These are phyloP conservation scores for Harpagifer antarcticus DNA, from an alignment of 2,797 vertebrate species.

Conservation along the genomic window DNA sequence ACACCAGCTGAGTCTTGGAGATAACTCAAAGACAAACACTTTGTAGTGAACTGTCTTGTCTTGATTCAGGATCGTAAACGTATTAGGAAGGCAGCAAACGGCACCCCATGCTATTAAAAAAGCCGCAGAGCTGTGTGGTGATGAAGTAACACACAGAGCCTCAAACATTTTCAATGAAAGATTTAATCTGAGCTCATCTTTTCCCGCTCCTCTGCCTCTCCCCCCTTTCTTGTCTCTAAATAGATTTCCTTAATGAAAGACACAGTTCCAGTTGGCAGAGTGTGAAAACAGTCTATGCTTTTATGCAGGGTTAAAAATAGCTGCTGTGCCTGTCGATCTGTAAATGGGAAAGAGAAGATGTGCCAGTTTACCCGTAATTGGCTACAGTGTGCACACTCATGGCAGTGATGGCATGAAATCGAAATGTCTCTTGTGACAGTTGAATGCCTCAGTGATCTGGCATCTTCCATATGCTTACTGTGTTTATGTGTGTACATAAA, in stretches of 20 bases:
- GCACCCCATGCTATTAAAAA: conserved; percentile 14
- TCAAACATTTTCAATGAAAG: conserved; percentile 65
- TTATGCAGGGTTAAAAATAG: conserved; percentile 80
- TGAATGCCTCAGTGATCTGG: conserved; percentile 21
- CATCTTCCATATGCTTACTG: conserved; percentile 23
- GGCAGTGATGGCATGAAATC: conserved; percentile 45
- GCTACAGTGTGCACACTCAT: conserved; percentile 45
- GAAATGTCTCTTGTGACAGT: conserved; percentile 36
- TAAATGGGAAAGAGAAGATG: conserved; percentile 59
- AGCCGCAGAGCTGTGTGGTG: conserved; percentile 1
- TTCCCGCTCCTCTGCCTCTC: conserved; percentile 37
- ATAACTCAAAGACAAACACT: conserved; percentile 35
- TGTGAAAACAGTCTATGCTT: conserved; percentile 76
- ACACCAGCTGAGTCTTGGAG: conserved; percentile 57
- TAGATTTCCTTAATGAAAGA: conserved; percentile 82
- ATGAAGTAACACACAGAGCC: conserved; percentile 52
- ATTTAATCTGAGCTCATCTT: conserved; percentile 72
- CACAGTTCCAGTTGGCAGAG: conserved; percentile 76
- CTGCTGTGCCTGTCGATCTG: conserved; percentile 67
- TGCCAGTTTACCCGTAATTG: conserved; percentile 64
- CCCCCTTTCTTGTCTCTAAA: conserved; percentile 66
- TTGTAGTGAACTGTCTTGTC: conserved; percentile 13
- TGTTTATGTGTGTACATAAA: conserved; percentile 6
- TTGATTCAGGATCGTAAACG: conserved; percentile 33
- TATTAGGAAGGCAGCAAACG: conserved; percentile 16